phyloP scores from a whole-genome alignment of 2,113 vertebrate species.

The Paradoxurus hermaphroditus region DNA sequence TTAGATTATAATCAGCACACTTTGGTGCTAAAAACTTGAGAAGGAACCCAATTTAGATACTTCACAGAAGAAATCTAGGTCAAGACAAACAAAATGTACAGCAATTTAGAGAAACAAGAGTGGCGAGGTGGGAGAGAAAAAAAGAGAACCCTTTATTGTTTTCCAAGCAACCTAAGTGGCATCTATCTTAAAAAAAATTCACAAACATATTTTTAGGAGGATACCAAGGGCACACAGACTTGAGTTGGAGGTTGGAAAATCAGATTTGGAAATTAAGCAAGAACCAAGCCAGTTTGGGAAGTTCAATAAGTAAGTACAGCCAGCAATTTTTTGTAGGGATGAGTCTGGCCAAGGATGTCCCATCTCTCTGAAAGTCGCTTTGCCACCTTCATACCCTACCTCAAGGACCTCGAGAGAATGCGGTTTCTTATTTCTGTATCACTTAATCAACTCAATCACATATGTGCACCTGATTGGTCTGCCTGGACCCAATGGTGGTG shows the following conservation, averaged over 20 bases:
- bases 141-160: not conserved
- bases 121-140: not conserved
- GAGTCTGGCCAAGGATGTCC: not conserved
- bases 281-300: not conserved
- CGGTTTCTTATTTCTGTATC: not conserved
- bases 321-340: not conserved
- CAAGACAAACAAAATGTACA: not conserved
- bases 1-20: not conserved
- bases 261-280: not conserved
- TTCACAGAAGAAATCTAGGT: not conserved
- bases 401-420: not conserved
- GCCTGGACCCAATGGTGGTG: not conserved
- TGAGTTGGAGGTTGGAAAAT: not conserved
- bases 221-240: not conserved
- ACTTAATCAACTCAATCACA: not conserved
- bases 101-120: not conserved
- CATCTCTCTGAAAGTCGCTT: not conserved
- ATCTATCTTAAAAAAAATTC: not conserved
- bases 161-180: not conserved
- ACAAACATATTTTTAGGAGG: not conserved
- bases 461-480: not conserved
- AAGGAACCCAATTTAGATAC: not conserved
- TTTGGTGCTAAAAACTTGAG: not conserved
- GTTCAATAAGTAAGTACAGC: not conserved
- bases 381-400: not conserved